Conservation (phyloP, 2,113 vertebrate species). For the Melospiza melodia region DNA sequence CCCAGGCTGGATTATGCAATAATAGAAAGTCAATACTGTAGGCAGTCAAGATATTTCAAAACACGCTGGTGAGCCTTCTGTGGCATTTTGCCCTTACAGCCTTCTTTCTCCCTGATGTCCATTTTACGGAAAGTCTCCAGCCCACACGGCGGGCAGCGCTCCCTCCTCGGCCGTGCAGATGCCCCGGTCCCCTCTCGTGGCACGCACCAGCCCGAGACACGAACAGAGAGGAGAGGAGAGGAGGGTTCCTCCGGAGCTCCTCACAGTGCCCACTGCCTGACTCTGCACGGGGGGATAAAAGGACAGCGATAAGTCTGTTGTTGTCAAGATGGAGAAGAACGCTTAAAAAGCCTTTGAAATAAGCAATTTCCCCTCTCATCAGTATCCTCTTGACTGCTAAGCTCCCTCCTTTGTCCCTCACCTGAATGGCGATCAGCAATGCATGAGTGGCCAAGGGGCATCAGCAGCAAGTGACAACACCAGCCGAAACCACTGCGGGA, state of each 20-base stretch:
- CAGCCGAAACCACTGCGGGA: background rate
- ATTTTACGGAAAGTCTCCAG: background rate
- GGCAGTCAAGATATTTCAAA: background rate
- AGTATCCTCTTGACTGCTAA: conserved; percentile 39
- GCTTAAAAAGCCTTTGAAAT: conserved; percentile 57
- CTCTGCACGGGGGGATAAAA: conserved; percentile 6
- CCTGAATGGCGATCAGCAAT: conserved; percentile 67
- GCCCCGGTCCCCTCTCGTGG: background rate
- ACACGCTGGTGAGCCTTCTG: background rate
- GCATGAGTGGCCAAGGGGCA: conserved; percentile 55
- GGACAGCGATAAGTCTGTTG: conserved; percentile 43
- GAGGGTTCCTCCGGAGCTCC: background rate
- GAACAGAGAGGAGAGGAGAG: background rate
- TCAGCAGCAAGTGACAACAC: conserved; percentile 44
- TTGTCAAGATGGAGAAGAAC: conserved; percentile 41
- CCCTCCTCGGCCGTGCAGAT: background rate
- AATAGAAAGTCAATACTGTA: background rate
- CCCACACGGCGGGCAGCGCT: accelerated
- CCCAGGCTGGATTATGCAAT: background rate
- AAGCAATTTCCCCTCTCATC: conserved; percentile 64
- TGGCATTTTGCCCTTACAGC: background rate
- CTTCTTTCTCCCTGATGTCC: background rate
- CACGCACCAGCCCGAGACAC: background rate
- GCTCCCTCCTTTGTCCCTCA: conserved; percentile 66
- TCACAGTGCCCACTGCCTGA: background rate